A percentile compares a stretch with the other conserved stretches of the same genome.
phyloP scores from a whole-genome alignment of 1,140 invertebrate genomes.

The Leptopilina clavipes region DNA sequence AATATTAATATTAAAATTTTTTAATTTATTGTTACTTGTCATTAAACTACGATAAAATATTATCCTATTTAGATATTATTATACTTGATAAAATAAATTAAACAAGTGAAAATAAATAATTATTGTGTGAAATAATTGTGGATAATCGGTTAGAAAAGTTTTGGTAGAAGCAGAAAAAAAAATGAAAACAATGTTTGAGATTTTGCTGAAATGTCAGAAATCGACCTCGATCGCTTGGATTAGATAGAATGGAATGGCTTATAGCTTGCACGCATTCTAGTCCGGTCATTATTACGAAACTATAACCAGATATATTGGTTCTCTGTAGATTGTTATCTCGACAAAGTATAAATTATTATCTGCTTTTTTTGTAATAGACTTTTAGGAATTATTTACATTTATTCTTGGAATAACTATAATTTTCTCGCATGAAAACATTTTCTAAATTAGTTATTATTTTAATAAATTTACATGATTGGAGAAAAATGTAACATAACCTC shows the following conservation, averaged over 20 bases:
- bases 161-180: conserved; percentile 5
- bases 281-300: conserved; percentile 19
- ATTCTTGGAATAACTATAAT: not conserved
- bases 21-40: not conserved
- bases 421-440: not conserved
- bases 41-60: not conserved
- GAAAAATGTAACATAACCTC: no score
- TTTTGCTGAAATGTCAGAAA: conserved; percentile 16
- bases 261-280: conserved; percentile 17
- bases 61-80: no score
- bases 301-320: conserved; percentile 16
- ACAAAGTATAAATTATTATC: not conserved
- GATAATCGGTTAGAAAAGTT: not conserved
- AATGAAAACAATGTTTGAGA: not conserved
- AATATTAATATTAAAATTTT: not conserved
- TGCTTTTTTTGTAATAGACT: not conserved
- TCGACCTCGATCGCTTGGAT: conserved; percentile 18
- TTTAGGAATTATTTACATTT: not conserved
- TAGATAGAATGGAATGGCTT: conserved; percentile 12
- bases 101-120: not conserved
- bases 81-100: no score
- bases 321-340: conserved; percentile 19
- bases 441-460: no score
- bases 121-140: not conserved
- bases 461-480: no score